Base-by-base conservation (phyloP, 2,888 invertebrate genomes). In the Encarsia formosa region DNA sequence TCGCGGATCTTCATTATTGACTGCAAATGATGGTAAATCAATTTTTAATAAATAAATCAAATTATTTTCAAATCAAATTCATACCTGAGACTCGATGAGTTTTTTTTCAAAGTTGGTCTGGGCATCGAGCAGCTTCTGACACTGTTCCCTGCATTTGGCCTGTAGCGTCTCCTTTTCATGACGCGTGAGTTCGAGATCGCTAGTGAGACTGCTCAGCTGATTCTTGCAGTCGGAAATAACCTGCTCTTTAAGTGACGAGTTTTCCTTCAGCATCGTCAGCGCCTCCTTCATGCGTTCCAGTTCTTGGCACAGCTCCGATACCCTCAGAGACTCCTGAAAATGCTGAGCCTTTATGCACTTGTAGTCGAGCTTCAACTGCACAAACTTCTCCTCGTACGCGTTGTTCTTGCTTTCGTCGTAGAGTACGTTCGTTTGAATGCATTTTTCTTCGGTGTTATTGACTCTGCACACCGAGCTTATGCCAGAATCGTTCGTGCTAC, bases 401-500 rank as follows among this genome's bases (percentile, higher is more conserved):
- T 19, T 5, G 29, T 43, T 26, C 0, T 40, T 29, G 22, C 44
- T 19, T 1, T 43, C 42, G 1, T 37, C 49, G 2, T n/a, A 8
- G 6, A 41, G 24, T 9, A 60, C 35, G 20, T 44, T 52, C 1
- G 57, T 59, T 22, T 63, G 63, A 45, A 49, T 54, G 5, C 40
- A 54, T 54, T 60, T 63, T 49, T 39, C 53, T 22, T 44, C 52
- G 39, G 56, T 58, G 15, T 42, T 34, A 23, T 41, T 42, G 8
- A 38, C 47, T n/a, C n/a, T n/a, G n/a, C n/a, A n/a, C n/a, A n/a
- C n/a, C n/a, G n/a, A n/a, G n/a, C n/a, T n/a, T n/a, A 69, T 61
- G 24, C 71, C 71, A 0, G 71, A 72, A 54, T 72, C 71, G 19
- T 69, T 61, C 34, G n/a, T n/a, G n/a, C 61, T 66, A n/a, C 54